Percentiles rank a stretch among this genome's conserved stretches.
These are phyloP conservation scores for Oreortyx pictus DNA, from an alignment of 2,797 vertebrate species.

Conservation along the genomic window DNA sequence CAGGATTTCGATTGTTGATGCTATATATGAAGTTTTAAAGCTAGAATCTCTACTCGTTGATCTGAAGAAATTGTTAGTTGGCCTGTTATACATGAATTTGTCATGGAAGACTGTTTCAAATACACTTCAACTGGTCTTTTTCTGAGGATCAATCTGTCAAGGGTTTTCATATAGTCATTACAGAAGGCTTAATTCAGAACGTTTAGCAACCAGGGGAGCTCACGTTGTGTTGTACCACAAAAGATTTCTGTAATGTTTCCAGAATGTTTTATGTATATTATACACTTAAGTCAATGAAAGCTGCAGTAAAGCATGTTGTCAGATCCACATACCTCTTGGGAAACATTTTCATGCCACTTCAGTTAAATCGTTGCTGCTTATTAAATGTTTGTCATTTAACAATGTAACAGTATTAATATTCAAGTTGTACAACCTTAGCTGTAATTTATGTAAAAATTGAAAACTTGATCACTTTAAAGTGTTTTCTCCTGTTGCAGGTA, in stretches of 20 bases:
- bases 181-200: background rate
- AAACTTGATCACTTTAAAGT: background rate
- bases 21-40: background rate
- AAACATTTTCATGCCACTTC: background rate
- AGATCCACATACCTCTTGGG: background rate
- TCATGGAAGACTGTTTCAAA: background rate
- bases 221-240: background rate
- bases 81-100: background rate
- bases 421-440: background rate
- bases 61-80: background rate
- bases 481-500: background rate
- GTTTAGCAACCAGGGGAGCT: background rate
- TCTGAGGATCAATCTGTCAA: background rate
- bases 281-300: background rate
- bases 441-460: accelerated
- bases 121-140: background rate
- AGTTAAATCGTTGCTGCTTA: background rate
- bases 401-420: background rate
- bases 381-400: background rate
- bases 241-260: background rate
- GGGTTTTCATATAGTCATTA: background rate
- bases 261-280: background rate
- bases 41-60: background rate
- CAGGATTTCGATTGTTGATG: background rate
- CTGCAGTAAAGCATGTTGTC: background rate